Evolutionary conservation across 2,113 vertebrate genomes (phyloP).

Genomic region (Penelope pileata): DNA sequence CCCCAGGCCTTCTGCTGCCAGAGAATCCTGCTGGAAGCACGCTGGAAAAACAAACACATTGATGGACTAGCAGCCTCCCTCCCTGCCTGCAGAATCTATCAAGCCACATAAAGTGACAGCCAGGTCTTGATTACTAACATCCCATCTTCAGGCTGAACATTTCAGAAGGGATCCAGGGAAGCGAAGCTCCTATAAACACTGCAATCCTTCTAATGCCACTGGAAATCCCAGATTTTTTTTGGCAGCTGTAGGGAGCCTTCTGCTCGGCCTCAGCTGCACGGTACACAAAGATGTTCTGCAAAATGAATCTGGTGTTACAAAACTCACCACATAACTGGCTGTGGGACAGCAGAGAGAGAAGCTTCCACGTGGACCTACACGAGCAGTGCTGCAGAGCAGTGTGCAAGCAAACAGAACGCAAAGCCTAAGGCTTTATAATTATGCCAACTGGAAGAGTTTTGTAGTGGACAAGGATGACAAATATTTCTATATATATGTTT

Average conservation of each 20-base stretch:
- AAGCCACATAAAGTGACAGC: accelerated
- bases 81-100: not conserved
- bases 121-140: accelerated
- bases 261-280: accelerated
- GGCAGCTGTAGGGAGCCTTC: not conserved
- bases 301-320: not conserved
- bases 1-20: not conserved
- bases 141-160: not conserved
- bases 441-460: not conserved
- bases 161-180: not conserved
- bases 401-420: not conserved
- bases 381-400: not conserved
- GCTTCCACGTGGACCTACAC: not conserved
- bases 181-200: accelerated
- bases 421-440: not conserved
- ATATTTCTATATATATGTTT: not conserved
- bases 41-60: not conserved
- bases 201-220: not conserved
- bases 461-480: not conserved
- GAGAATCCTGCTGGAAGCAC: not conserved
- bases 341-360: not conserved
- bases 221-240: not conserved
- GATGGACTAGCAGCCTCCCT: not conserved
- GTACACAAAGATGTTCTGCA: not conserved
- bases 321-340: not conserved